Conservation (phyloP, 2,888 invertebrate genomes). For the Clivina fossor region DNA sequence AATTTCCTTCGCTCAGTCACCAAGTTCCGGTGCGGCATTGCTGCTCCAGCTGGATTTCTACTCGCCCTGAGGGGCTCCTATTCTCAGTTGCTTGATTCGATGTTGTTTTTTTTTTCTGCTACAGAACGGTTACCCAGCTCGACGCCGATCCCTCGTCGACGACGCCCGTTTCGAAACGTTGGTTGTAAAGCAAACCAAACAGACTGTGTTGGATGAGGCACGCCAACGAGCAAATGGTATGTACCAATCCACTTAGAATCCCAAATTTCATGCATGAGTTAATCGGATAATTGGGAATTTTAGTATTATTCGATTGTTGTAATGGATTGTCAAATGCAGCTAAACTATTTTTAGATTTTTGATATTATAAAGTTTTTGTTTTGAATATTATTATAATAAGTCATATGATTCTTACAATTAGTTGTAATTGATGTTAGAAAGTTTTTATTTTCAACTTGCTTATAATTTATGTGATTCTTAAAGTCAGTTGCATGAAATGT, state of each 20-base stretch:
- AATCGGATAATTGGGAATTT: no score
- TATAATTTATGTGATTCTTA: no score
- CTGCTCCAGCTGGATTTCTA: neutral
- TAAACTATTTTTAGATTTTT: no score
- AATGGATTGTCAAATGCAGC: no score
- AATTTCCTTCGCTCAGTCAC: slow-evolving; percentile 24
- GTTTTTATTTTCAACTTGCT: no score
- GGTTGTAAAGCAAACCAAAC: slow-evolving; percentile 93
- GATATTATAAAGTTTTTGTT: no score
- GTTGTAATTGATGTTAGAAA: no score
- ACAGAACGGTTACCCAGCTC: slow-evolving; percentile 95
- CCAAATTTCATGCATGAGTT: no score
- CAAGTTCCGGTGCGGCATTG: slow-evolving; percentile 11
- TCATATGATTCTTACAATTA: no score
- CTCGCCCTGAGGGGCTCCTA: neutral
- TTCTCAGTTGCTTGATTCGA: neutral
- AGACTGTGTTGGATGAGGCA: slow-evolving; percentile 88
- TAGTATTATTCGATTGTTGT: no score
- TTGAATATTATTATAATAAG: no score
- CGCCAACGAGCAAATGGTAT: slow-evolving; percentile 85
- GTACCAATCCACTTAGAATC: slow-evolving; percentile 42
- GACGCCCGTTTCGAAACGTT: slow-evolving; percentile 97
- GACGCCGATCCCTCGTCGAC: slow-evolving; percentile 93
- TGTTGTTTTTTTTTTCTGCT: slow-evolving; percentile 49
- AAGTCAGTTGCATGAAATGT: no score